Percentiles rank a stretch among this genome's conserved stretches.
phyloP scores from a whole-genome alignment of 35 echinoderm and acorn worm species.

The Apostichopus parvimensis region DNA sequence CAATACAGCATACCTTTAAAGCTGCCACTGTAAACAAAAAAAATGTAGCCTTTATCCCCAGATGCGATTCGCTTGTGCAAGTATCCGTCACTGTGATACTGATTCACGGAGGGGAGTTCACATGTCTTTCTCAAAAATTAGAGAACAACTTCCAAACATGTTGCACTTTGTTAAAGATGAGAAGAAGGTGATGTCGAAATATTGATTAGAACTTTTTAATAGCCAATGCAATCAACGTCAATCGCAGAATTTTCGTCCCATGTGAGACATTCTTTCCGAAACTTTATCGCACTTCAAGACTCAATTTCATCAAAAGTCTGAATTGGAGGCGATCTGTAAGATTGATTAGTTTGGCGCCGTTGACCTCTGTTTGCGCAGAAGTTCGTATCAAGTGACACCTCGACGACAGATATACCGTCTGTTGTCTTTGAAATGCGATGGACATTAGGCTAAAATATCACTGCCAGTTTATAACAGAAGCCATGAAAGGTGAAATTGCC shows the following conservation, averaged over 20 bases:
- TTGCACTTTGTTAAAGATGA: not conserved
- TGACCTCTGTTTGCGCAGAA: not conserved
- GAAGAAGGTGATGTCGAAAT: not conserved
- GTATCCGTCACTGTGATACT: no score
- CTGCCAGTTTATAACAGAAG: no score
- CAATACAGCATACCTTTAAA: no score
- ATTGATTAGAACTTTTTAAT: constrained; percentile 5
- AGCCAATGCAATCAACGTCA: constrained; percentile 7
- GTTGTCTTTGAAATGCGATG: not conserved
- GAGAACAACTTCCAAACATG: not conserved
- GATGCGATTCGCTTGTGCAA: no score
- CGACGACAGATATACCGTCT: not conserved
- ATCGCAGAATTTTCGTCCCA: not conserved
- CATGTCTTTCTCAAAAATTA: no score
- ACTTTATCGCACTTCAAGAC: not conserved
- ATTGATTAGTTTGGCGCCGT: constrained; percentile 13
- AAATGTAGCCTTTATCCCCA: no score
- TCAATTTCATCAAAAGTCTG: not conserved
- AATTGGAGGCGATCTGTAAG: not conserved
- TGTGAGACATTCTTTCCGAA: not conserved
- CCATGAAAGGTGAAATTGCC: no score
- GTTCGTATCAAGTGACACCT: not conserved
- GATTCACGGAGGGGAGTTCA: no score
- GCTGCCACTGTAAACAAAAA: no score
- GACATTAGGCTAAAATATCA: no score